phyloP scores from a whole-genome alignment of 2,113 vertebrate species.

The Pyxicephalus adspersus region DNA sequence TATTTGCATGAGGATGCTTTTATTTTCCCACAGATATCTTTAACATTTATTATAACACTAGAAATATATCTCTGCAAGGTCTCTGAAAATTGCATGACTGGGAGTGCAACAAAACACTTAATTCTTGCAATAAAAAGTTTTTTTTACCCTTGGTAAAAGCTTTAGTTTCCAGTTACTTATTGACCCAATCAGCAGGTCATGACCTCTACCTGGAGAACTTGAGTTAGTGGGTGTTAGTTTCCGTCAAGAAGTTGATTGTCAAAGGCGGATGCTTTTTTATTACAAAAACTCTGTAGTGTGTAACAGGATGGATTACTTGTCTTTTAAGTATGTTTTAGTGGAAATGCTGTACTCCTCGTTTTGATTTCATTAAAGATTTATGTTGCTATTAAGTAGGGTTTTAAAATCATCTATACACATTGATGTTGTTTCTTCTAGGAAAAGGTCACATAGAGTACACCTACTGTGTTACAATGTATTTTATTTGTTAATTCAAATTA shows the following conservation, averaged over 20 bases:
- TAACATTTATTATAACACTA: too few relatives aligned
- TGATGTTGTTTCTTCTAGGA: neutral
- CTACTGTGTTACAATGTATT: slow-evolving; percentile 67
- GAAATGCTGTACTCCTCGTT: slow-evolving; percentile 74
- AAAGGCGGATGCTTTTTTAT: slow-evolving; percentile 70
- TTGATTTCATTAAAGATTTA: slow-evolving; percentile 76
- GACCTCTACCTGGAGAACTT: slow-evolving; percentile 69
- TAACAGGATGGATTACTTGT: slow-evolving; percentile 77
- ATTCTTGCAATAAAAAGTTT: neutral
- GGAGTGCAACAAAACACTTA: slow-evolving; percentile 1
- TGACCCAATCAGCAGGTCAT: slow-evolving; percentile 64
- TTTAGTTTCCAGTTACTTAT: slow-evolving; percentile 65
- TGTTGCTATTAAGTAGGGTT: slow-evolving; percentile 61
- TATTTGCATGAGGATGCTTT: too few relatives aligned
- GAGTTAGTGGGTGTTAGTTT: slow-evolving; percentile 72
- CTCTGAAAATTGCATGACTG: too few relatives aligned
- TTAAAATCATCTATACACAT: neutral
- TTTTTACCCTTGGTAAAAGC: slow-evolving; percentile 53
- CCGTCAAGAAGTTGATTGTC: slow-evolving; percentile 73
- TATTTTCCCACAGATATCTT: too few relatives aligned
- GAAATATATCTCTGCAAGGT: too few relatives aligned
- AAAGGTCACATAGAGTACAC: slow-evolving; percentile 74
- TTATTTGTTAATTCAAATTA: too few relatives aligned
- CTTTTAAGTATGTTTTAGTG: slow-evolving; percentile 72
- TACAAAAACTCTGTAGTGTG: slow-evolving; percentile 74